phyloP scores from a whole-genome alignment of 2,888 invertebrate species.

The Lamellibrachia satsuma region DNA sequence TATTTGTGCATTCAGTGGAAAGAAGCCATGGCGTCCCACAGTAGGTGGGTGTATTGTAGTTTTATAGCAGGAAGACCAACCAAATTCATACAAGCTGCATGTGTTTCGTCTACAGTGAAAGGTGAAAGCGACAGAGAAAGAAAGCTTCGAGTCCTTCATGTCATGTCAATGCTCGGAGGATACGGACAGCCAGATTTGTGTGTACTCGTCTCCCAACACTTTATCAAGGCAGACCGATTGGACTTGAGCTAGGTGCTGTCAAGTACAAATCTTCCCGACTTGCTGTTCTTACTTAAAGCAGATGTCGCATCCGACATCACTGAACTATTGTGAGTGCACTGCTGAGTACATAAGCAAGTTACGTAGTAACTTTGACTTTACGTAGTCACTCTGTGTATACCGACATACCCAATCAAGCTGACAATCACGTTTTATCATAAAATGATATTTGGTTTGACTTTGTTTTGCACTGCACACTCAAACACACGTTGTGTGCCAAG shows the following conservation, averaged over 20 bases:
- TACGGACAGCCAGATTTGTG: not conserved
- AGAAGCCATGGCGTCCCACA: too few species aligned
- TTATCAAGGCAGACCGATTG: not conserved
- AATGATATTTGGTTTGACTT: too few species aligned
- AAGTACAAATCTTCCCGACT: not conserved
- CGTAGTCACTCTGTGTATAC: too few species aligned
- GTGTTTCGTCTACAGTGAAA: not conserved
- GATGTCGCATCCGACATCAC: too few species aligned
- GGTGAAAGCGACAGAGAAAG: not conserved
- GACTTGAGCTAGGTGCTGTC: not conserved
- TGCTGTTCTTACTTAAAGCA: not conserved
- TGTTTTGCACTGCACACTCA: too few species aligned
- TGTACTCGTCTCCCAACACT: not conserved
- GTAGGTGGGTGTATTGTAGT: not conserved
- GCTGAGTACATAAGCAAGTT: too few species aligned
- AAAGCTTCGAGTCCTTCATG: not conserved
- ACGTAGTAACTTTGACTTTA: too few species aligned
- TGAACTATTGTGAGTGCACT: too few species aligned
- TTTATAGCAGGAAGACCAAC: not conserved
- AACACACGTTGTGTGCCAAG: too few species aligned
- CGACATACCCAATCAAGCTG: too few species aligned
- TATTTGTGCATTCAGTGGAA: too few species aligned
- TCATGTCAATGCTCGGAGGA: not conserved
- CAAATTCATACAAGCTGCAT: not conserved
- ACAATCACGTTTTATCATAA: too few species aligned